Evolutionary conservation across 2,888 invertebrate genomes (phyloP).

Genomic region (Drosophila borborema): DNA sequence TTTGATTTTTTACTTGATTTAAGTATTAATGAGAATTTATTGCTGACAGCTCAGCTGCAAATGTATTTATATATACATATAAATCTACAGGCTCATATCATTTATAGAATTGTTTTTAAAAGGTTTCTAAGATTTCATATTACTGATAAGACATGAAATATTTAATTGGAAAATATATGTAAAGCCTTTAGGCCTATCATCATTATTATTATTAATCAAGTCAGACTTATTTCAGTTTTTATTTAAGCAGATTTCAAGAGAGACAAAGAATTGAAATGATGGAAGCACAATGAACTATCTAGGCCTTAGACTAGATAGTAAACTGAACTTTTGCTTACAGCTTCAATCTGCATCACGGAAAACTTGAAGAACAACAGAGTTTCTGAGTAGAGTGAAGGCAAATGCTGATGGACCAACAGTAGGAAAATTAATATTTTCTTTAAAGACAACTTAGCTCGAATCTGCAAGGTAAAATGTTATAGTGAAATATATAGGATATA

Average conservation of each 20-base stretch:
- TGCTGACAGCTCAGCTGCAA: constrained; percentile 39
- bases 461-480: background rate
- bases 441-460: too few relatives aligned
- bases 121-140: background rate
- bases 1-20: constrained; percentile 81
- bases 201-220: background rate
- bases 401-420: background rate
- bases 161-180: background rate
- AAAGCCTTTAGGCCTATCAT: background rate
- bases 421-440: too few relatives aligned
- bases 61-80: background rate
- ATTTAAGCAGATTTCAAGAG: too few relatives aligned
- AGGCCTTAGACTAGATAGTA: background rate
- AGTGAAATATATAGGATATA: background rate
- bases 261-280: too few relatives aligned
- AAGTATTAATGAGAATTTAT: constrained; percentile 73
- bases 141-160: background rate
- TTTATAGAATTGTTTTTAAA: background rate
- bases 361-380: background rate
- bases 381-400: background rate
- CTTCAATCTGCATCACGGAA: background rate
- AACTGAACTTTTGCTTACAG: background rate
- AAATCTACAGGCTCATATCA: background rate
- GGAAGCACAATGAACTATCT: too few relatives aligned
- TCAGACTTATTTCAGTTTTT: too few relatives aligned